phyloP scores from a whole-genome alignment of 2,888 invertebrate species.

The Nomada hirtipes region DNA sequence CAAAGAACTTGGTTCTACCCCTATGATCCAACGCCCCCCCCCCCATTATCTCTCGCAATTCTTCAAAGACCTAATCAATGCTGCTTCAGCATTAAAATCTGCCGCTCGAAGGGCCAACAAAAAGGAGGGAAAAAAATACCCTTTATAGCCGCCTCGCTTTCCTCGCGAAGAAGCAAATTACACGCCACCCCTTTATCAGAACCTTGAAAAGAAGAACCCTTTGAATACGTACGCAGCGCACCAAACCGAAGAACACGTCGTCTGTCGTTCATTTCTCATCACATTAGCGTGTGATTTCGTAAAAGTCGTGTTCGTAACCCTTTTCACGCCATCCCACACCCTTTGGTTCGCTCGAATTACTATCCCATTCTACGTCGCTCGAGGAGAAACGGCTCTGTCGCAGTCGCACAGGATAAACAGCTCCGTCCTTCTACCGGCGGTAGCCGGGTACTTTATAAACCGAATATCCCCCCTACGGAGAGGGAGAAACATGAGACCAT shows the following conservation, averaged over 20 bases:
- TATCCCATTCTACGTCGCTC: conserved; percentile 46
- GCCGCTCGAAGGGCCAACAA: neutral
- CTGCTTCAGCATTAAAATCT: conserved; percentile 23
- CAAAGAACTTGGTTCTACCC: neutral
- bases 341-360: conserved; percentile 40
- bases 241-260: conserved; percentile 8
- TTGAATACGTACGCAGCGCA: conserved; percentile 13
- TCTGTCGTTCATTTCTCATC: neutral
- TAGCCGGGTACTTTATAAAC: conserved; percentile 18
- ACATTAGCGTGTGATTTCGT: conserved; percentile 5
- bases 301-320: conserved; percentile 5
- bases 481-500: neutral
- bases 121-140: neutral
- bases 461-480: neutral
- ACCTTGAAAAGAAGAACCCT: neutral
- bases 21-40: neutral
- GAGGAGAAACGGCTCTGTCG: conserved; percentile 4
- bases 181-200: neutral
- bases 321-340: conserved; percentile 17
- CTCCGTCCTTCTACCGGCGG: neutral
- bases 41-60: neutral
- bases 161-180: conserved; percentile 7
- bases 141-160: neutral
- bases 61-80: neutral
- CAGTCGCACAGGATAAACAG: conserved; percentile 33